Evolutionary conservation across 2,113 vertebrate genomes (phyloP).

Genomic region (Macrotis lagotis): DNA sequence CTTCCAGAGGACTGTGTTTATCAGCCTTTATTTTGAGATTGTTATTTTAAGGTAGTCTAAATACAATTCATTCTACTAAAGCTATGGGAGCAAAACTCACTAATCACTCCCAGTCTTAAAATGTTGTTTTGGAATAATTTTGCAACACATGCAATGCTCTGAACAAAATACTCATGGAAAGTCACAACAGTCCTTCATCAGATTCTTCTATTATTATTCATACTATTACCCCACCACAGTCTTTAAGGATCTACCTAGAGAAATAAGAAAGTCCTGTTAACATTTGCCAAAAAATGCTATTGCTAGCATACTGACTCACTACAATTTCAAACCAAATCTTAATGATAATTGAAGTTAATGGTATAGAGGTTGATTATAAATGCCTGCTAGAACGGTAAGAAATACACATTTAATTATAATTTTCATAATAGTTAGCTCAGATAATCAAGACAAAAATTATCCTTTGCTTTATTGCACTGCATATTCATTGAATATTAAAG

Average conservation of each 20-base stretch:
- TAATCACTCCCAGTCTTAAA: slow-evolving; percentile 42
- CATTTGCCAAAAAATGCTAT: not conserved
- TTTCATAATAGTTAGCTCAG: slow-evolving; percentile 53
- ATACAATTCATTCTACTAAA: slow-evolving; percentile 53
- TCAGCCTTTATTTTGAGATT: slow-evolving; percentile 66
- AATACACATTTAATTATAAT: slow-evolving; percentile 59
- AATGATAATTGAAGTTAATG: slow-evolving; percentile 63
- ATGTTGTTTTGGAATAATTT: slow-evolving; percentile 43
- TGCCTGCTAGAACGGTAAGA: slow-evolving; percentile 49
- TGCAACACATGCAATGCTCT: slow-evolving; percentile 2
- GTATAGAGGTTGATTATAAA: slow-evolving; percentile 58
- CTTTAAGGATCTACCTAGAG: not conserved
- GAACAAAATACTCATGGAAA: slow-evolving; percentile 16
- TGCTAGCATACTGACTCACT: slow-evolving; percentile 46
- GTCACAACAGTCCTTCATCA: not conserved
- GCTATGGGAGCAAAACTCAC: slow-evolving; percentile 16
- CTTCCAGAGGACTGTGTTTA: slow-evolving; percentile 61
- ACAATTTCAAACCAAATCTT: slow-evolving; percentile 55
- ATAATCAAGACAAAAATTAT: slow-evolving; percentile 56
- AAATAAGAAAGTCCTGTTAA: not conserved
- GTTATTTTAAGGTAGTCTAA: slow-evolving; percentile 65
- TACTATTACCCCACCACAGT: not conserved
- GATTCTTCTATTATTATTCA: not conserved
- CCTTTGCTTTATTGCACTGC: slow-evolving; percentile 32
- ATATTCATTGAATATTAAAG: slow-evolving; percentile 30